These are phyloP conservation scores for Etia nguti DNA, from an alignment of 2,113 vertebrate species.

Conservation along the genomic window DNA sequence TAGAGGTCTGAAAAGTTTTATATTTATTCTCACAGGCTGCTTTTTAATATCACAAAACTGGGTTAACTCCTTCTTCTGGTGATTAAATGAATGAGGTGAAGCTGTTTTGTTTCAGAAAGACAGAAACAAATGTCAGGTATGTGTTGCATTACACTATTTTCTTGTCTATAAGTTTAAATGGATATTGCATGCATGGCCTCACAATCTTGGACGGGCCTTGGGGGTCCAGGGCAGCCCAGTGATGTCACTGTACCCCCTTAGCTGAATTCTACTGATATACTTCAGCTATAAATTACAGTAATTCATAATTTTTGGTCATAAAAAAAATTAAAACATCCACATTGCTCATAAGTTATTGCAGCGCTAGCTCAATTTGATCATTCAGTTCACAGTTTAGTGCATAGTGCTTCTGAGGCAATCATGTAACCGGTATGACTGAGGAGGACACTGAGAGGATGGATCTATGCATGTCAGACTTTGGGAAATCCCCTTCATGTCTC, in stretches of 20 bases:
- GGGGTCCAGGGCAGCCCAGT: not conserved
- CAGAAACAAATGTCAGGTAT: not conserved
- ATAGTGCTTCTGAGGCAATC: not conserved
- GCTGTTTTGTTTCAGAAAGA: not conserved
- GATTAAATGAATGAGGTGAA: not conserved
- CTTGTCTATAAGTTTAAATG: not conserved
- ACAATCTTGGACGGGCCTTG: not conserved
- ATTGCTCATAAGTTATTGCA: not conserved
- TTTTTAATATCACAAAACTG: not conserved
- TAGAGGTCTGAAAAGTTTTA: not conserved
- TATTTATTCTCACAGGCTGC: not conserved
- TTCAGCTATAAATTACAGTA: not conserved
- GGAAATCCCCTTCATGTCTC: not conserved
- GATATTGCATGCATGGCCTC: not conserved
- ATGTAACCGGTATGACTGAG: not conserved
- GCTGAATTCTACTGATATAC: not conserved
- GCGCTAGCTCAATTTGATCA: not conserved
- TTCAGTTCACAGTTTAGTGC: not conserved
- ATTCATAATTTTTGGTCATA: not conserved
- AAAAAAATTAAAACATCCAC: not conserved
- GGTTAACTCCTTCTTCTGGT: fast-evolving
- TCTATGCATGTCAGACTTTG: not conserved
- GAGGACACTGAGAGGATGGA: not conserved
- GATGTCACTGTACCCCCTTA: not conserved
- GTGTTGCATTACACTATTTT: not conserved